Evolutionary conservation across 2,888 invertebrate species (phyloP).

Genomic region (Synergus itoensis): DNA sequence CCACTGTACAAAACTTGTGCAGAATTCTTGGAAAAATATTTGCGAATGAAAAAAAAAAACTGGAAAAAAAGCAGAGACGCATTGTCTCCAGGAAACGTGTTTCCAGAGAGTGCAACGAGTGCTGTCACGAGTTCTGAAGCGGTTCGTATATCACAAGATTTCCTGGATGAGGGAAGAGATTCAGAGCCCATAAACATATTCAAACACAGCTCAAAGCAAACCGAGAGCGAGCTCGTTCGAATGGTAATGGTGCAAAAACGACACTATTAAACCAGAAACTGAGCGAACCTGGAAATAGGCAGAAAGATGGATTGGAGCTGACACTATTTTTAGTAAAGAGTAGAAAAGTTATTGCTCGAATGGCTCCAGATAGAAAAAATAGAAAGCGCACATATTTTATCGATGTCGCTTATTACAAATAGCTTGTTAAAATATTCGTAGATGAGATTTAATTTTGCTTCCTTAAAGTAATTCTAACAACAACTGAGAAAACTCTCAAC

Average conservation of each 20-base stretch:
- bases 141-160: conserved; percentile 24
- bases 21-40: background rate
- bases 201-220: conserved; percentile 32
- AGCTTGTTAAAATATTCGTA: background rate
- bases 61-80: background rate
- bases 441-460: background rate
- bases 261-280: background rate
- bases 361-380: background rate
- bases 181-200: conserved; percentile 23
- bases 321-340: background rate
- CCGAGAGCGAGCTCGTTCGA: conserved; percentile 18
- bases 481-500: background rate
- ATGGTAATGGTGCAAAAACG: conserved; percentile 26
- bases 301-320: conserved; percentile 1
- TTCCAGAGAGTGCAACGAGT: conserved; percentile 9
- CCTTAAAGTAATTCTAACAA: background rate
- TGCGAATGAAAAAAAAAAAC: background rate
- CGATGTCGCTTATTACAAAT: too few species aligned
- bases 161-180: conserved; percentile 14
- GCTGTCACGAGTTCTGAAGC: conserved; percentile 18
- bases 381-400: background rate
- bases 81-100: conserved; percentile 4
- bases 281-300: background rate
- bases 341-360: background rate
- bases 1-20: background rate